These are phyloP conservation scores for Ctenomys sociabilis DNA, from an alignment of 2,113 vertebrate species.

Conservation along the genomic window DNA sequence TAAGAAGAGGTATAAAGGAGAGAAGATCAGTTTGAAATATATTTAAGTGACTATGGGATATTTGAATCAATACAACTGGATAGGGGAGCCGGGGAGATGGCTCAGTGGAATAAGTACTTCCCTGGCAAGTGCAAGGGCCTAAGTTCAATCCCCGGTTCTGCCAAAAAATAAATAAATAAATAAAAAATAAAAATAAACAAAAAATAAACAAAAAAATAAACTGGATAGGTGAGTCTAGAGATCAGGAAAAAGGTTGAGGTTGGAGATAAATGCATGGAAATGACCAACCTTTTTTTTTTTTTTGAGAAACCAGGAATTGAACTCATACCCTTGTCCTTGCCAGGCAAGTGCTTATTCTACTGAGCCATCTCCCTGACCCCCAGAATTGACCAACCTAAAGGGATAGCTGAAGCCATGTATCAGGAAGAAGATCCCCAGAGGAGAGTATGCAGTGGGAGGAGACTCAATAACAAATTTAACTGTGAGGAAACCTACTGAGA, in stretches of 20 bases:
- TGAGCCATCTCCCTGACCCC: too few relatives aligned
- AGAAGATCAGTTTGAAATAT: neutral
- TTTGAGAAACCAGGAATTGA: too few relatives aligned
- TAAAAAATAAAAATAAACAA: too few relatives aligned
- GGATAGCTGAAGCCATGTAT: neutral
- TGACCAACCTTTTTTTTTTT: too few relatives aligned
- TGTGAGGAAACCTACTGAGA: neutral
- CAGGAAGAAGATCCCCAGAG: neutral
- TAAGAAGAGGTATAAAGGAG: neutral
- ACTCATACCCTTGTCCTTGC: too few relatives aligned
- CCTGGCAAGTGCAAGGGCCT: too few relatives aligned
- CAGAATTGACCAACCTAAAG: neutral
- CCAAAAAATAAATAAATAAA: too few relatives aligned
- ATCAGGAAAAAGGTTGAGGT: neutral
- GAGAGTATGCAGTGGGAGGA: neutral
- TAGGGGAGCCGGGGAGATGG: too few relatives aligned
- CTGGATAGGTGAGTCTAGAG: neutral
- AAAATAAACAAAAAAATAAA: too few relatives aligned
- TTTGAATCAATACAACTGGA: neutral
- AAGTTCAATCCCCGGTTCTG: too few relatives aligned
- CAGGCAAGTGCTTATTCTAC: too few relatives aligned
- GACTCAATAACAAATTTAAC: neutral
- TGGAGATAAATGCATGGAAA: neutral
- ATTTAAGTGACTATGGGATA: neutral
- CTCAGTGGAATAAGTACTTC: too few relatives aligned